Evolutionary conservation across 2,888 invertebrate genomes (phyloP).

Genomic region (Acleris emargana): DNA sequence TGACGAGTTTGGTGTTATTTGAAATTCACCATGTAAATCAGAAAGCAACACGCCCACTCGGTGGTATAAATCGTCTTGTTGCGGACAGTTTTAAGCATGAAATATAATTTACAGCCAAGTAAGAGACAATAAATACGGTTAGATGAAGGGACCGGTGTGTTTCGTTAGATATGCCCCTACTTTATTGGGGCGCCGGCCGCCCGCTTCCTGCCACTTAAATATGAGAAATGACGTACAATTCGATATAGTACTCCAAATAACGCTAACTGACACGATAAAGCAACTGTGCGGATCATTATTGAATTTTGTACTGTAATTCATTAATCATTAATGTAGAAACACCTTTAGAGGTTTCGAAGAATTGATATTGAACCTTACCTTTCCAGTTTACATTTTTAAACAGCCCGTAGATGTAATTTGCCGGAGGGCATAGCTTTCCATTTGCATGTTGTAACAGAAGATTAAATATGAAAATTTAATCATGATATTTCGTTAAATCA

Average conservation of each 20-base stretch:
- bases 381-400: no score
- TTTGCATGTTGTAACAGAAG: slow-evolving; percentile 84
- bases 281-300: no score
- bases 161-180: slow-evolving; percentile 50
- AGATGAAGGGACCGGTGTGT: slow-evolving; percentile 48
- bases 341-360: no score
- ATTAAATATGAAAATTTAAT: slow-evolving; percentile 93
- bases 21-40: not conserved
- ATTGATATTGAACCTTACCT: no score
- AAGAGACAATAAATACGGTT: slow-evolving; percentile 51
- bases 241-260: slow-evolving; percentile 17
- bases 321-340: no score
- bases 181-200: slow-evolving; percentile 44
- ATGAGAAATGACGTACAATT: slow-evolving; percentile 42
- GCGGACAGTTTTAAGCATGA: slow-evolving; percentile 41
- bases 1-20: not conserved
- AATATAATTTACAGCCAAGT: slow-evolving; percentile 49
- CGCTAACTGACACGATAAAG: no score
- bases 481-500: slow-evolving; percentile 80
- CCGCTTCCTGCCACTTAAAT: slow-evolving; percentile 46
- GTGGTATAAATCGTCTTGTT: slow-evolving; percentile 17
- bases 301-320: no score
- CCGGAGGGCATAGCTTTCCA: slow-evolving; percentile 59
- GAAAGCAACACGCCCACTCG: not conserved
- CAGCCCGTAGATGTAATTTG: not conserved